Evolutionary conservation across 2,797 vertebrate species (phyloP).

Genomic region (Pseudochirops cupreus): DNA sequence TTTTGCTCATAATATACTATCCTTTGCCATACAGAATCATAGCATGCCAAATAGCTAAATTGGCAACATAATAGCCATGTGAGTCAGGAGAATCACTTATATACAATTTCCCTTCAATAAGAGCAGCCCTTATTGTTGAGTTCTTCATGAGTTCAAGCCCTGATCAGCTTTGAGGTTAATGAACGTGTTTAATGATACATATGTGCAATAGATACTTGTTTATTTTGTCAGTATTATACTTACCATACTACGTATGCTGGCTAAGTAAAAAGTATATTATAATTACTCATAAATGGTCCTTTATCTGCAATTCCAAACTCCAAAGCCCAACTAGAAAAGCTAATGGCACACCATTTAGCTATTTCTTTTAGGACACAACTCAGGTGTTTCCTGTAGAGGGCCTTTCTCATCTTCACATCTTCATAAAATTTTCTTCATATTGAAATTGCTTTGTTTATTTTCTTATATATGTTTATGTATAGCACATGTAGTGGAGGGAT

Average conservation of each 20-base stretch:
- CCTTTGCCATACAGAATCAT: background rate
- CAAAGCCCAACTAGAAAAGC: background rate
- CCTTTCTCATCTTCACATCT: background rate
- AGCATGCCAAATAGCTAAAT: background rate
- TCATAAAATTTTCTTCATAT: background rate
- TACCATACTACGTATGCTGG: background rate
- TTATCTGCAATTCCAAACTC: background rate
- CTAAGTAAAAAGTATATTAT: background rate
- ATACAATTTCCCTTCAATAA: background rate
- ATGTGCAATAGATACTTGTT: background rate
- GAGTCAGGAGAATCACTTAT: background rate
- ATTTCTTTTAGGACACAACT: background rate
- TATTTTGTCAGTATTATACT: background rate
- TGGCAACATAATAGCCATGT: background rate
- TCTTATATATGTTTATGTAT: background rate
- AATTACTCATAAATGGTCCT: background rate
- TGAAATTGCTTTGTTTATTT: background rate
- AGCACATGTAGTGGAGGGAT: background rate
- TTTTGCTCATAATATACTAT: background rate
- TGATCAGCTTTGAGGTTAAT: background rate
- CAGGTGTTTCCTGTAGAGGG: background rate
- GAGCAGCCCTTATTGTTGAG: background rate
- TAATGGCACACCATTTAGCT: background rate
- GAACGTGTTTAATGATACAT: background rate
- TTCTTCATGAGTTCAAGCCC: background rate